Percentiles rank a stretch among this genome's conserved stretches.
These are phyloP conservation scores for Potamilus streckersoni DNA, from an alignment of 1,140 invertebrate genomes.

Conservation along the genomic window DNA sequence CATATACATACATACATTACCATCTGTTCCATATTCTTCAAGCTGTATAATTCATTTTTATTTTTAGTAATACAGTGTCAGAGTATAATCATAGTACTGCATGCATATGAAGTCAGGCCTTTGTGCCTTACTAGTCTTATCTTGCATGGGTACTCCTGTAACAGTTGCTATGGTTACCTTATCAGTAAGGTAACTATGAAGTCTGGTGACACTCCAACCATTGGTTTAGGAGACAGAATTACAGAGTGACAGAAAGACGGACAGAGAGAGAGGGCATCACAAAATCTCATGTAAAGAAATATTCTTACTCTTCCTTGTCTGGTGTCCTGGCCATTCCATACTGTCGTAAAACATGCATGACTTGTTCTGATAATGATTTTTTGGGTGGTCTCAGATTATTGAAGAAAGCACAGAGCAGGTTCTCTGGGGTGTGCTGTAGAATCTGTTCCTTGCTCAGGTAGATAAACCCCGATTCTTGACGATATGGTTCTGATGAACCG, in stretches of 20 bases:
- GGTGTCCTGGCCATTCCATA: slow-evolving; percentile 60
- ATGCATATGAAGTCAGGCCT: too few relatives aligned
- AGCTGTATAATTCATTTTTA: too few relatives aligned
- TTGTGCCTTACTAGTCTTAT: too few relatives aligned
- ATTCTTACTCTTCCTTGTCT: slow-evolving; percentile 60
- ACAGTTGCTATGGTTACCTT: too few relatives aligned
- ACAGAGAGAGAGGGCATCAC: too few relatives aligned
- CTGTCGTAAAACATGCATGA: slow-evolving; percentile 52
- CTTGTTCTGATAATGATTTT: slow-evolving; percentile 61
- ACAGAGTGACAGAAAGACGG: neutral
- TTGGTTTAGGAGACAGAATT: neutral
- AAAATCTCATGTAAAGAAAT: neutral
- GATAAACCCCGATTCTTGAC: slow-evolving; percentile 65
- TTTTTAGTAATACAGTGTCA: too few relatives aligned
- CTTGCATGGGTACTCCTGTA: too few relatives aligned
- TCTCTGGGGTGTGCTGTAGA: slow-evolving; percentile 56
- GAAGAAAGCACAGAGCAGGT: slow-evolving; percentile 62
- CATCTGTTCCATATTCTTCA: too few relatives aligned
- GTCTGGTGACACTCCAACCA: too few relatives aligned
- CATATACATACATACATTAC: too few relatives aligned
- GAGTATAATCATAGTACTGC: too few relatives aligned
- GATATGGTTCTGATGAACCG: slow-evolving; percentile 32
- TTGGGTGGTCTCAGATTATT: slow-evolving; percentile 57
- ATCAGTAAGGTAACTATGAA: too few relatives aligned
- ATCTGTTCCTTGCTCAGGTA: slow-evolving; percentile 65